phyloP scores from a whole-genome alignment of 2,113 vertebrate genomes.

The Brachypodius melanocephalos region DNA sequence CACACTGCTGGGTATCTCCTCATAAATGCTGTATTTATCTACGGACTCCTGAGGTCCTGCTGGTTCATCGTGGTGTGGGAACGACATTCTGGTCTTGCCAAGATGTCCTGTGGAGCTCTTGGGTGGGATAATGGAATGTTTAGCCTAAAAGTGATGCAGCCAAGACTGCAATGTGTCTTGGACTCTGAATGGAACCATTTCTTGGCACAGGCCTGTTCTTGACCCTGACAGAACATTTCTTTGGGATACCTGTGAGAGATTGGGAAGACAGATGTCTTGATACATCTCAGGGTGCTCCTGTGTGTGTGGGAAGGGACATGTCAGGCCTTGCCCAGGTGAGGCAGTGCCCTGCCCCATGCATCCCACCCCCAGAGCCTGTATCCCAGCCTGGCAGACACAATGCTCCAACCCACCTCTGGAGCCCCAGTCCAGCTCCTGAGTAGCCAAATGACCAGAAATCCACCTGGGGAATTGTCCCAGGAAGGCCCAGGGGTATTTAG shows the following conservation, averaged over 20 bases:
- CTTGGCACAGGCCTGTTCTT: neutral
- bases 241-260: neutral
- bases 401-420: neutral
- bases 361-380: neutral
- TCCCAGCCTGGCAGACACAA: neutral
- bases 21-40: neutral
- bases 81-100: neutral
- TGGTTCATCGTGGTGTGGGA: neutral
- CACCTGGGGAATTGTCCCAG: neutral
- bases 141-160: neutral
- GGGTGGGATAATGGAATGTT: neutral
- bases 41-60: neutral
- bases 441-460: neutral
- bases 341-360: neutral
- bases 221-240: neutral
- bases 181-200: neutral
- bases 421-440: neutral
- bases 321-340: fast-evolving
- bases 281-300: fast-evolving
- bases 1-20: neutral
- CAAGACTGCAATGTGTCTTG: neutral
- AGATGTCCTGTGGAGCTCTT: neutral
- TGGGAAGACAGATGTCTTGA: too few species aligned
- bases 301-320: too few species aligned
- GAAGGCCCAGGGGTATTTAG: fast-evolving